Percentiles rank a stretch among this genome's conserved stretches.
These are phyloP conservation scores for fruit fly (Drosophila melanogaster) DNA, from an alignment of 1,140 invertebrate genomes.

Conservation along the genomic window DNA sequence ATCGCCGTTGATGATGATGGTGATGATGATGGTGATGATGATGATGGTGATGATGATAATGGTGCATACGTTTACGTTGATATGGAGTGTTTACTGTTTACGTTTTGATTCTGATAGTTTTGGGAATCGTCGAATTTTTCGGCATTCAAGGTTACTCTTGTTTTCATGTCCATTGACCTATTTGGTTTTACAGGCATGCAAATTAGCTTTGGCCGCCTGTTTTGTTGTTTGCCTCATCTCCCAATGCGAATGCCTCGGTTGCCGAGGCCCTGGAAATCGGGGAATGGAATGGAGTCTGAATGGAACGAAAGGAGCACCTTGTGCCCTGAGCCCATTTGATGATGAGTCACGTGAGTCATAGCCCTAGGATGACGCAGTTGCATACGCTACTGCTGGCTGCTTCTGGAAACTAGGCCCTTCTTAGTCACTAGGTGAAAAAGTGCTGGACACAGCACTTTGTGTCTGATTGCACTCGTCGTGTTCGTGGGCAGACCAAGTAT, in stretches of 20 bases:
- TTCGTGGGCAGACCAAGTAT: slow-evolving; percentile 10
- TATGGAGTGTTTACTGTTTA: slow-evolving; percentile 58
- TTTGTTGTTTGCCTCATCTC: not conserved
- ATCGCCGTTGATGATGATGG: not conserved
- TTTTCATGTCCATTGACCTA: slow-evolving; percentile 83
- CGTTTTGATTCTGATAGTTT: slow-evolving; percentile 62
- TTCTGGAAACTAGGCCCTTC: slow-evolving; percentile 10
- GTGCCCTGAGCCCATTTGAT: not conserved
- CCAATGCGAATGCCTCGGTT: not conserved
- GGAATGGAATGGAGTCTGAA: too few relatives aligned
- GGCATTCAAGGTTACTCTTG: slow-evolving; percentile 79
- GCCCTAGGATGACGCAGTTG: slow-evolving; percentile 4
- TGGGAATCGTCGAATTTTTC: slow-evolving; percentile 17
- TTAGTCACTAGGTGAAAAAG: slow-evolving; percentile 16
- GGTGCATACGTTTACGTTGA: not conserved
- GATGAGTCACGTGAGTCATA: not conserved
- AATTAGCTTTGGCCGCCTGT: slow-evolving; percentile 34
- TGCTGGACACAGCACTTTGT: not conserved
- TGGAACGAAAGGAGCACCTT: too few relatives aligned
- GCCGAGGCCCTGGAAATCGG: not conserved
- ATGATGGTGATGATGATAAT: not conserved
- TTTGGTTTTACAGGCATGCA: slow-evolving; percentile 62
- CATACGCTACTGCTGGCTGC: too few relatives aligned
- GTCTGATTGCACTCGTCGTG: slow-evolving; percentile 20
- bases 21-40: not conserved